Evolutionary conservation across 2,113 vertebrate genomes (phyloP).

Genomic region (Corynorhinus townsendii): DNA sequence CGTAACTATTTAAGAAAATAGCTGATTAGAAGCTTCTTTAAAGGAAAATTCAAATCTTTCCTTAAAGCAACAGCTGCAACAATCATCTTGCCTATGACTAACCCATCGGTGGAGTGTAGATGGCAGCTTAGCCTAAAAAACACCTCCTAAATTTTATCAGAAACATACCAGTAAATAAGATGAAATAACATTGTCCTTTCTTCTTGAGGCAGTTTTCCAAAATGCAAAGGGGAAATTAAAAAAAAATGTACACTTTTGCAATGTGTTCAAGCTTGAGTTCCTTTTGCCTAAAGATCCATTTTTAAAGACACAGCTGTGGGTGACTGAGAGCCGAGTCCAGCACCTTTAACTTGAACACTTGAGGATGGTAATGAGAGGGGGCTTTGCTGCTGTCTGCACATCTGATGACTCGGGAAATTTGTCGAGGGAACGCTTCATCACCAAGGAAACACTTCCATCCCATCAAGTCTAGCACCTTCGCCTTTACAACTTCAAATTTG

Average conservation of each 20-base stretch:
- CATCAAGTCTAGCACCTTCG: conserved; percentile 68
- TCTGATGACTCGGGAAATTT: conserved; percentile 73
- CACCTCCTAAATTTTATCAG: conserved; percentile 38
- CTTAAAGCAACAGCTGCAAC: background rate
- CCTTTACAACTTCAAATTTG: conserved; percentile 66
- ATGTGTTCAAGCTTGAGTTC: conserved; percentile 15
- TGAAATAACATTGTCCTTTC: conserved; percentile 33
- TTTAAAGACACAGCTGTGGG: conserved; percentile 67
- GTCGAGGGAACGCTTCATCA: conserved; percentile 82
- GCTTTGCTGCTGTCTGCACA: conserved; percentile 56
- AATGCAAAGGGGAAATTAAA: conserved; percentile 57
- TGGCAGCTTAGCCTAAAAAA: conserved; percentile 14
- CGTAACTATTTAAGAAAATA: background rate
- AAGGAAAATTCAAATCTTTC: background rate
- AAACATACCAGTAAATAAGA: conserved; percentile 42
- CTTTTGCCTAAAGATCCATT: conserved; percentile 63
- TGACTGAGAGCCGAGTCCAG: conserved; percentile 37
- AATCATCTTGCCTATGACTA: background rate
- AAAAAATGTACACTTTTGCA: conserved; percentile 61
- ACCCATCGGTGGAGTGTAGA: background rate
- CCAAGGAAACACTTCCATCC: conserved; percentile 81
- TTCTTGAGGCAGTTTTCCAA: conserved; percentile 50
- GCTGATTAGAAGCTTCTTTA: background rate
- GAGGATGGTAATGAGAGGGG: conserved; percentile 39
- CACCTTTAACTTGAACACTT: conserved; percentile 54